phyloP scores from a whole-genome alignment of 2,888 invertebrate species.

The Leptinotarsa peninsularis region DNA sequence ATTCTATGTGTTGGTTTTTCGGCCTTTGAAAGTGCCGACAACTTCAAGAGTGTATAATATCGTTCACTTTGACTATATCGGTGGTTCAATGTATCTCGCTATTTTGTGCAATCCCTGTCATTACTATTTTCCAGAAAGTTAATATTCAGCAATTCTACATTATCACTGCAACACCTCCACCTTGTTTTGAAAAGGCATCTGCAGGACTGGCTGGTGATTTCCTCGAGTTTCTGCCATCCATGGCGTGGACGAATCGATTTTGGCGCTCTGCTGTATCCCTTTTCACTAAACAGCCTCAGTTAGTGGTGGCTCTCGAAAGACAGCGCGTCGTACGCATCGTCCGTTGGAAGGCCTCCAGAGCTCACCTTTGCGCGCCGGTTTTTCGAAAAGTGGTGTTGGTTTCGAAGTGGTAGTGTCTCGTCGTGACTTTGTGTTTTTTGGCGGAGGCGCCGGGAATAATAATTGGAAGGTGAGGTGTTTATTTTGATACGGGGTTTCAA shows the following conservation, averaged over 20 bases:
- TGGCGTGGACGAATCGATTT: conserved; percentile 50
- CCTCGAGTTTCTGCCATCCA: conserved; percentile 10
- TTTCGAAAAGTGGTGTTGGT: conserved; percentile 11
- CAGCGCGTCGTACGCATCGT: conserved; percentile 9
- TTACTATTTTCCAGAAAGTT: no score
- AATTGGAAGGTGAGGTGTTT: neutral
- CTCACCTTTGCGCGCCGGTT: conserved; percentile 11
- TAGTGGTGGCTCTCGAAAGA: conserved; percentile 50
- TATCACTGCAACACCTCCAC: neutral
- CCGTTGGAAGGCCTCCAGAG: conserved; percentile 3
- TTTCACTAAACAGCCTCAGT: conserved; percentile 51
- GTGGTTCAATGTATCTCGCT: no score
- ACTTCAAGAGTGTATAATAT: no score
- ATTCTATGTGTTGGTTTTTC: no score
- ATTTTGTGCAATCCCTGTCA: no score
- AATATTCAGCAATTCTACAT: no score
- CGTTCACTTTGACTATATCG: no score
- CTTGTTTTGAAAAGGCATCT: conserved; percentile 18
- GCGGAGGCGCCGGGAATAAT: neutral
- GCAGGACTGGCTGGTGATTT: conserved; percentile 22
- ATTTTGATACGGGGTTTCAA: neutral
- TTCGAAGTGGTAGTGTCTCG: neutral
- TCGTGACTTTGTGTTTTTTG: neutral
- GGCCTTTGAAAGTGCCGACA: no score
- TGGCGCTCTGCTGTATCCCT: conserved; percentile 51